phyloP scores from a whole-genome alignment of 2,797 vertebrate genomes.

The Echeneis naucrates region DNA sequence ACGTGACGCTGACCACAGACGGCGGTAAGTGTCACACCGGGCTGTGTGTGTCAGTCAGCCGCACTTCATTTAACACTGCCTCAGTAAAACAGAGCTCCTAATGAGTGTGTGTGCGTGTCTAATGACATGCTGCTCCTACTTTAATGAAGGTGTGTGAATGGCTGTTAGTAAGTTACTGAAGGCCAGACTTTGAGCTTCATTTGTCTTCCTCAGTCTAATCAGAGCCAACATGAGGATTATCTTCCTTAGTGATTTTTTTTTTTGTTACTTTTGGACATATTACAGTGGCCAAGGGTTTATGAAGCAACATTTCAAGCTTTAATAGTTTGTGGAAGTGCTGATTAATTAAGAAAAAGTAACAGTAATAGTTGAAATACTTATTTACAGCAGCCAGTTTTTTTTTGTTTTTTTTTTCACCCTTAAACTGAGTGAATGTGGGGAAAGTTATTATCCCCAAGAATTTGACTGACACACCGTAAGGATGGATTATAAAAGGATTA shows the following conservation, averaged over 20 bases:
- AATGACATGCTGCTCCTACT: too few relatives aligned
- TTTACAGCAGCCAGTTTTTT: not conserved
- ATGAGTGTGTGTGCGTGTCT: too few relatives aligned
- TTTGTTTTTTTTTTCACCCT: too few relatives aligned
- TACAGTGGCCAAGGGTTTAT: not conserved
- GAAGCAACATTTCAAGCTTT: not conserved
- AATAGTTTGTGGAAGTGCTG: not conserved
- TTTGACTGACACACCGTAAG: slow-evolving; percentile 19
- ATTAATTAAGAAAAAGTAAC: not conserved
- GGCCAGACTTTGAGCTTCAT: not conserved
- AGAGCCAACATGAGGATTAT: too few relatives aligned
- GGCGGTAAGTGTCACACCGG: slow-evolving; percentile 56
- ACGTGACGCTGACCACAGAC: slow-evolving; percentile 31
- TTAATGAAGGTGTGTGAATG: not conserved
- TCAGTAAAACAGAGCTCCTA: not conserved
- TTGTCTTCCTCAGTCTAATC: not conserved
- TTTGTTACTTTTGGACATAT: not conserved
- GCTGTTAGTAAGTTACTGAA: not conserved
- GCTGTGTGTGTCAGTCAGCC: not conserved
- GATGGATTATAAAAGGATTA: slow-evolving; percentile 62
- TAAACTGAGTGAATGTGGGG: not conserved
- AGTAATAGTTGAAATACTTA: not conserved
- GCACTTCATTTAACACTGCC: not conserved
- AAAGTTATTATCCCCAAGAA: slow-evolving; percentile 40
- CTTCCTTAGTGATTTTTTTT: not conserved